A percentile compares a stretch with the other conserved stretches of the same genome.
Evolutionary conservation across 1,140 invertebrate genomes (phyloP).

Genomic region (Dendrolimus kikuchii): DNA sequence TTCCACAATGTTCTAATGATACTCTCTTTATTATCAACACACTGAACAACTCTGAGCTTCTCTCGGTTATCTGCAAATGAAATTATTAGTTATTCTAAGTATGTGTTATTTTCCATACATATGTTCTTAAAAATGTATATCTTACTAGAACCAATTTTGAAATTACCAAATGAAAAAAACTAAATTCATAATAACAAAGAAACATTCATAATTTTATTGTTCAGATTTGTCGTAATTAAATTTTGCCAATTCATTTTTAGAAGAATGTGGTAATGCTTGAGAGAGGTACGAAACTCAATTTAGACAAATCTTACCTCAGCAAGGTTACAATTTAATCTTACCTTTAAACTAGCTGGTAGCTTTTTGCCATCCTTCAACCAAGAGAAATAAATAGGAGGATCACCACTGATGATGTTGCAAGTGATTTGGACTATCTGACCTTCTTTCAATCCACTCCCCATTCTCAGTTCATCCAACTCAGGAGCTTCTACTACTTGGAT

Average conservation of each 20-base stretch:
- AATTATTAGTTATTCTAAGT: neutral
- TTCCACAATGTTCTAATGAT: slow-evolving; percentile 84
- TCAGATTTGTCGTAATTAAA: too few species aligned
- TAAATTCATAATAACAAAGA: too few species aligned
- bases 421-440: slow-evolving; percentile 91
- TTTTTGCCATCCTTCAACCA: slow-evolving; percentile 90
- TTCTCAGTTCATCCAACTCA: slow-evolving; percentile 73
- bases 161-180: too few species aligned
- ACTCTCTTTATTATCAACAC: slow-evolving; percentile 84
- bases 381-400: slow-evolving; percentile 89
- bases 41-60: slow-evolving; percentile 80
- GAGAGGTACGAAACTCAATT: too few species aligned
- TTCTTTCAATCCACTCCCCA: slow-evolving; percentile 82
- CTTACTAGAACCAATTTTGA: too few species aligned
- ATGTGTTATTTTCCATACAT: neutral
- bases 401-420: slow-evolving; percentile 92
- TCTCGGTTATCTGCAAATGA: slow-evolving; percentile 75
- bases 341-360: slow-evolving; percentile 78
- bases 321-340: slow-evolving; percentile 31
- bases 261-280: too few species aligned
- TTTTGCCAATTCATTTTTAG: too few species aligned
- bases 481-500: slow-evolving; percentile 84
- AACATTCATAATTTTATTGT: too few species aligned
- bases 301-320: too few species aligned
- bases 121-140: too few species aligned